These are phyloP conservation scores for Nerophis lumbriciformis DNA, from an alignment of 2,113 vertebrate genomes.

Conservation along the genomic window DNA sequence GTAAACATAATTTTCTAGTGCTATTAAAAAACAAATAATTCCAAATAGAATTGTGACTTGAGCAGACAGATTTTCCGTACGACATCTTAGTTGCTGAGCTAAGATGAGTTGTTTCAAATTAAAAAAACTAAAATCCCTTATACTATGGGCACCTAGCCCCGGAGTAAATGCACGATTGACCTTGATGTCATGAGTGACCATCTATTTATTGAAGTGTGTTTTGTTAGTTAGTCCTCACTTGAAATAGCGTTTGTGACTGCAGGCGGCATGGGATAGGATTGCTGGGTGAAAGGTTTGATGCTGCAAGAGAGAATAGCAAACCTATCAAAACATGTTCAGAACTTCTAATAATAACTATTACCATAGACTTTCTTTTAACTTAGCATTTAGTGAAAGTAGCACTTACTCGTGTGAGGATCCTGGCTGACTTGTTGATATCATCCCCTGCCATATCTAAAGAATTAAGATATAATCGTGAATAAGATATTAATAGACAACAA, in stretches of 20 bases:
- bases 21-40: too few relatives aligned
- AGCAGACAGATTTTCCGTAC: too few relatives aligned
- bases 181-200: not conserved
- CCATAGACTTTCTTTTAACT: not conserved
- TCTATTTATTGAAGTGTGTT: not conserved
- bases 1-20: too few relatives aligned
- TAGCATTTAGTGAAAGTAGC: not conserved
- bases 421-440: constrained; percentile 94
- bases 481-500: constrained; percentile 51
- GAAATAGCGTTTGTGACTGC: constrained; percentile 91
- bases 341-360: not conserved
- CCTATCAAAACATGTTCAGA: constrained; percentile 4
- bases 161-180: not conserved
- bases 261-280: constrained; percentile 93
- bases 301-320: constrained; percentile 64
- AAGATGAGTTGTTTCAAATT: too few relatives aligned
- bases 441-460: constrained; percentile 94
- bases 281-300: constrained; percentile 95
- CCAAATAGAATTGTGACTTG: too few relatives aligned
- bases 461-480: constrained; percentile 55
- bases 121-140: too few relatives aligned
- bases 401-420: constrained; percentile 99
- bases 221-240: constrained; percentile 74
- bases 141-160: too few relatives aligned
- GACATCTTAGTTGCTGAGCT: too few relatives aligned